Base-by-base conservation (phyloP, 2,113 vertebrate species). In the Hippocampus barbouri region DNA sequence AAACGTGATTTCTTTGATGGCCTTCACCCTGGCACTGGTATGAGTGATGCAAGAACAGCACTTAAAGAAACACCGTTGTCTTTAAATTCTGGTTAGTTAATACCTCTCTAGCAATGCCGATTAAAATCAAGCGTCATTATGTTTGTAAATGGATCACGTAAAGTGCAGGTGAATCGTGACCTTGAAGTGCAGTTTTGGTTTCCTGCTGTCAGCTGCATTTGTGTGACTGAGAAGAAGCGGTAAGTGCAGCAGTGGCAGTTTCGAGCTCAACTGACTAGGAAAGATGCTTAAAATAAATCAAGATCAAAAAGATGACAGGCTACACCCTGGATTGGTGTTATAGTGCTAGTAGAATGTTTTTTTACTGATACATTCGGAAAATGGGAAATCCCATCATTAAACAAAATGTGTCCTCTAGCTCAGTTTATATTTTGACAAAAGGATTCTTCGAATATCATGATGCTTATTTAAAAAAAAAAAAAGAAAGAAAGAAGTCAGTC, bases 401-500 rank as follows among this genome's bases (percentile, higher is more conserved):
- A 25, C 23, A 59, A 63, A 30, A 67, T 73, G 40, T 60, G 53
- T 76, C 81, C 71, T 69, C 62, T n/a, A 41, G 53, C 79, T 77
- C 68, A 16, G 66, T 78, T 77, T 71, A 70, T 79, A 73, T 72
- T 67, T 59, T 25, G 25, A 38, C 68, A 83, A 84, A 82, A 76
- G 51, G 70, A 78, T 83, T 87, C 73, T 65, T 78, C 27, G 38
- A 62, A 72, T 69, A 79, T 72, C 69, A 40, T 21, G 11, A 69
- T 83, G 71, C 79, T 64, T 77, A 68, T 78, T 84, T 81, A 43
- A 27, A 68, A 72, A 27, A 23, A 27, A 23, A 56, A 56, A n/a
- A 23, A 53, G 7, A 53, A 56, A 21, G 0, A 5, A 34, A 34
- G 5, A 38, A 4, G 8, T 56, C 10, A 11, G 0, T 4, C 53